These are phyloP conservation scores for Podarcis lilfordi DNA, from an alignment of 2,797 vertebrate genomes.

Conservation along the genomic window DNA sequence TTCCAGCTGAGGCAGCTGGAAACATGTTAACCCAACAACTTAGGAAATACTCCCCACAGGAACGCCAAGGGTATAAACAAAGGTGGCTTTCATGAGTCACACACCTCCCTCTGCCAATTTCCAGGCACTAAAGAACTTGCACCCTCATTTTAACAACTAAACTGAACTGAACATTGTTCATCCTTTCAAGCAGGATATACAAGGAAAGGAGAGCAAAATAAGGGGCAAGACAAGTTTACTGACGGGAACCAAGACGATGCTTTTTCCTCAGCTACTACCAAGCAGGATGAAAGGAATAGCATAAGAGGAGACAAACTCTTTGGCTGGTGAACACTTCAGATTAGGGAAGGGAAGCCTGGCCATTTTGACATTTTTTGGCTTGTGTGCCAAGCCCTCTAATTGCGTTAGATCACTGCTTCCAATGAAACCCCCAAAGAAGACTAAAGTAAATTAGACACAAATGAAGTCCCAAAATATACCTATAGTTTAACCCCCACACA, in stretches of 20 bases:
- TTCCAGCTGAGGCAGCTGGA: slow-evolving; percentile 60
- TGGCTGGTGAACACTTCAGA: slow-evolving; percentile 25
- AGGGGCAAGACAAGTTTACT: neutral
- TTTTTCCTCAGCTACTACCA: slow-evolving; percentile 35
- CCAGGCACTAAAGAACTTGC: slow-evolving; percentile 57
- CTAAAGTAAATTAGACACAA: neutral
- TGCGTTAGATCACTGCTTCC: neutral
- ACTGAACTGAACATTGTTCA: slow-evolving; percentile 60
- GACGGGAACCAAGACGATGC: slow-evolving; percentile 11
- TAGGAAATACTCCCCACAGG: slow-evolving; percentile 38
- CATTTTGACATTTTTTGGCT: neutral
- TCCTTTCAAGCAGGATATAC: slow-evolving; percentile 14
- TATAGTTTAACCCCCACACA: too few species aligned
- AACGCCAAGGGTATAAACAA: slow-evolving; percentile 66
- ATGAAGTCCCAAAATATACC: too few species aligned
- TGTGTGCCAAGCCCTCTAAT: neutral
- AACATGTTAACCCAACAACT: slow-evolving; percentile 53
- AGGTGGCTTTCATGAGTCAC: slow-evolving; percentile 57
- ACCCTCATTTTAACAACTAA: slow-evolving; percentile 42
- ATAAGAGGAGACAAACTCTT: slow-evolving; percentile 35
- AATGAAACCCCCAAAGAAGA: neutral
- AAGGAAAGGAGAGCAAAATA: slow-evolving; percentile 50
- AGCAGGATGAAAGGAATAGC: slow-evolving; percentile 34
- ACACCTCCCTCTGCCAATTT: neutral
- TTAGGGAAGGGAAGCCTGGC: slow-evolving; percentile 41